These are phyloP conservation scores for Dicaeum eximium DNA, from an alignment of 2,113 vertebrate species.

Conservation along the genomic window DNA sequence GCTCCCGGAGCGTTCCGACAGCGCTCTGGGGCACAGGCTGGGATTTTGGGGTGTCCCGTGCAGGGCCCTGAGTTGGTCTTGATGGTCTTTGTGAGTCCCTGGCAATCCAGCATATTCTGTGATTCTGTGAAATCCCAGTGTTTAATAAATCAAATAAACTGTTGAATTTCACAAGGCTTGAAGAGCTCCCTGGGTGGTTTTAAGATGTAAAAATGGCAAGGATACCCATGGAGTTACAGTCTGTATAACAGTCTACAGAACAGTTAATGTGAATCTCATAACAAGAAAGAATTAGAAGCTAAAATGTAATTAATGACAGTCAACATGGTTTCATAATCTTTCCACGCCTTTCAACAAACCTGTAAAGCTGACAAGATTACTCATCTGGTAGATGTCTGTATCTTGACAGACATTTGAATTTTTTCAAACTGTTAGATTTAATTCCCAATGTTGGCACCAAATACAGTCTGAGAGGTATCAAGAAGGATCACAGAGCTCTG, in stretches of 20 bases:
- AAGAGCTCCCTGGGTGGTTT: neutral
- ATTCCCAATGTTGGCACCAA: neutral
- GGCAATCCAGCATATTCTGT: neutral
- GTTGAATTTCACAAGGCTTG: neutral
- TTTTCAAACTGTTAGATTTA: neutral
- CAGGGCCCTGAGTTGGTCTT: rapidly evolving
- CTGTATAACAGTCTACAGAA: neutral
- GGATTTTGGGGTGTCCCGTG: neutral
- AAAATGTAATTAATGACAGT: neutral
- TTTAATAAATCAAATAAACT: neutral
- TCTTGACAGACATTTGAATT: neutral
- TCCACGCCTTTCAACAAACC: neutral
- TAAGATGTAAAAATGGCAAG: neutral
- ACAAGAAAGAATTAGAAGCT: neutral
- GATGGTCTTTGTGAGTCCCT: too few relatives aligned
- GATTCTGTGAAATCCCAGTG: neutral
- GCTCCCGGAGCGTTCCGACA: rapidly evolving
- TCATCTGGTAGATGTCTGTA: neutral
- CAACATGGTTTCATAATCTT: neutral
- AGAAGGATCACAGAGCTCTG: neutral
- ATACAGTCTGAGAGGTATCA: neutral
- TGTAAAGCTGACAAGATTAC: neutral
- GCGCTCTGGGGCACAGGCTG: neutral
- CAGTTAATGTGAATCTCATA: neutral
- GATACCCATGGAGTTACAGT: neutral